Evolutionary conservation across 2,797 vertebrate species (phyloP), one percentile per base, ranked within the genome.

Genomic region (Miopithecus talapoin): DNA sequence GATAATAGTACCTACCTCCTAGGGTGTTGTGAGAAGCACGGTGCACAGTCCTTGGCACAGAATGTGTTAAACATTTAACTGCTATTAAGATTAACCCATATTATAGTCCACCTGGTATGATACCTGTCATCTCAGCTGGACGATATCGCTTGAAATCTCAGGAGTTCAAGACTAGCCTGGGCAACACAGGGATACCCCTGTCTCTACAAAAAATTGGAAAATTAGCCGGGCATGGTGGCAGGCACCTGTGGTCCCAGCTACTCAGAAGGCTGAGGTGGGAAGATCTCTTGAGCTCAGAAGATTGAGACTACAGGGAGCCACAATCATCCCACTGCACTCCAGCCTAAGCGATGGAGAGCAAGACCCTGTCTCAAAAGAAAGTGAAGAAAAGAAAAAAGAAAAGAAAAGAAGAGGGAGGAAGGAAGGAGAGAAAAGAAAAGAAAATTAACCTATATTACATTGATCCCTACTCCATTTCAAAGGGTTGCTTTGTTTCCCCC

Each of bases 21-120:
- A 24, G 16, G 22, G 4, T 33, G 46, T 39, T 43, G 48, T 28
- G 30, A 46, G 70, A 68, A 79, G 10, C 21, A 33, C 55, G 19
- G 3, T 4, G 6, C 3, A 5, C 13, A 43, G 13, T 11, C 12
- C 19, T 76, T 36, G 48, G 4, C 10, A 6, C 1, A 16, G 14
- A 33, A 36, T 4, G 83, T n/a, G 48, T 55, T 86, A 13, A 74
- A n/a, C 68, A 53, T 33, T 4, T 28, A 75, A 55, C 55, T 48
- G 16, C 19, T 55, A 0, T 30, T 59, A 46, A 24, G 46, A 53
- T 36, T 39, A 92, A 48, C 3, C 21, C 39, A 0, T 64, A n/a
- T 64, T 64, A 64, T 19, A 68, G 16, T n/a, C 33, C 64, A n/a
- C 0, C 64, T n/a, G 10, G 33, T 16, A 33, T 19, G 64, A n/a